Base-by-base conservation (phyloP, 2,888 invertebrate species). In the Patella caerulea region DNA sequence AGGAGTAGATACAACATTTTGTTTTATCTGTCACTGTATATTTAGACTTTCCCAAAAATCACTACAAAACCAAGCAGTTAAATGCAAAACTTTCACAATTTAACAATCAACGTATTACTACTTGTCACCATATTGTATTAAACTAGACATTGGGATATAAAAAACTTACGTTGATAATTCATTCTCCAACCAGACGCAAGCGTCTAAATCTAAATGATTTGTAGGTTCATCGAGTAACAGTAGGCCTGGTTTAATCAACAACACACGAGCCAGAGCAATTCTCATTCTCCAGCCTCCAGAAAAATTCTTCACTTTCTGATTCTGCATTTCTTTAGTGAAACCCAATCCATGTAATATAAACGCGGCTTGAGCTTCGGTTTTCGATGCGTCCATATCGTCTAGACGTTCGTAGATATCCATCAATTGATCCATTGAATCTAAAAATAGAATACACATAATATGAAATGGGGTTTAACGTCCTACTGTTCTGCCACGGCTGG, bases 131-230 rank as follows among this genome's bases (percentile, higher is more conserved):
- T 29, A 29, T 29, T 29, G 29, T 29, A 3, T 29, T 29, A 29
- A 29, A 34, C 1, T 65, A 65, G 65, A 65, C 19, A 19, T 24
- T 19, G 14, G 2, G 29, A 24, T 52, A 19, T 29, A 34, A 52
- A 15, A 70, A 74, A 75, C 93, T 92, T 90, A 96, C 94, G 95
- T 95, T 93, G 97, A 97, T 71, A 99, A 94, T 93, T 99, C 99
- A 91, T 98, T 97, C 92, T 99, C 99, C 78, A 99, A 94, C 99
- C 99, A 99, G 72, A 99, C 99, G 91, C 99, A 99, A 78, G 99
- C 99, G 91, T 99, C 98, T 86, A 99, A 94, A 94, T 94, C 89
- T 70, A 94, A 87, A 87, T 93, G 93, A 82, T 93, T 93, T 12
- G 93, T 93, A 0, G 94, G 94, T 86, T 94, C 94, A 87, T 94